Base-by-base conservation (phyloP, 2,888 invertebrate genomes). In the Acanthococcus lagerstroemiae region DNA sequence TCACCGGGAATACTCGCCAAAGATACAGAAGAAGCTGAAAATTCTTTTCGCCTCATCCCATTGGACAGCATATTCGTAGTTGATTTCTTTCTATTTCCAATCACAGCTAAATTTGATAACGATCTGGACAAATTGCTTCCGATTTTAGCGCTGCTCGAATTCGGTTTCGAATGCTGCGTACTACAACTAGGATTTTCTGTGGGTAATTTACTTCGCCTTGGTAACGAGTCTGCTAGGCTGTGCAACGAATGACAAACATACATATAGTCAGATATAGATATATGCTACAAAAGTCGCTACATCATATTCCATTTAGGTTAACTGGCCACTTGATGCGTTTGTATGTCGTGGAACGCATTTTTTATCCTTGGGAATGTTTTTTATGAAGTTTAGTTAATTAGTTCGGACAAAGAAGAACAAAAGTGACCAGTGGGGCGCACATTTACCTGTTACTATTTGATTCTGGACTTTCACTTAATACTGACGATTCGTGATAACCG, bases 401-500 rank as follows among this genome's bases (percentile, higher is more conserved):
- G n/a, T n/a, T n/a, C n/a, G n/a, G n/a, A n/a, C n/a, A n/a, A n/a
- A n/a, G 15, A 7, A 12, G 37, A 37, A 7, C 25, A 45, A 58
- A 58, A 57, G 19, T 50, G 50, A n/a, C n/a, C n/a, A n/a, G n/a
- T n/a, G n/a, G n/a, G n/a, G 15, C 22, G 24, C 17, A 17, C 15
- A 4, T 17, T 17, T 61, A 68, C 68, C 58, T 61, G 67, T 61
- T 61, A 30, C 66, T 56, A 25, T 66, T 66, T 27, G 66, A 56
- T 50, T 79, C 79, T 5, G 81, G 80, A 71, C 82, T 80, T 71
- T 84, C 84, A 72, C 83, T 83, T 56, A 81, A 77, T 58, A 83
- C 80, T 6, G 84, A 84, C 1, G 85, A 82, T 73, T 86, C 86
- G 74, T 86, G 85, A 73, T 85, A 85, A 1, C 85, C 86, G 67